A percentile compares a stretch with the other conserved stretches of the same genome.
phyloP scores from a whole-genome alignment of 2,888 invertebrate species.

The Spilosoma lubricipeda region DNA sequence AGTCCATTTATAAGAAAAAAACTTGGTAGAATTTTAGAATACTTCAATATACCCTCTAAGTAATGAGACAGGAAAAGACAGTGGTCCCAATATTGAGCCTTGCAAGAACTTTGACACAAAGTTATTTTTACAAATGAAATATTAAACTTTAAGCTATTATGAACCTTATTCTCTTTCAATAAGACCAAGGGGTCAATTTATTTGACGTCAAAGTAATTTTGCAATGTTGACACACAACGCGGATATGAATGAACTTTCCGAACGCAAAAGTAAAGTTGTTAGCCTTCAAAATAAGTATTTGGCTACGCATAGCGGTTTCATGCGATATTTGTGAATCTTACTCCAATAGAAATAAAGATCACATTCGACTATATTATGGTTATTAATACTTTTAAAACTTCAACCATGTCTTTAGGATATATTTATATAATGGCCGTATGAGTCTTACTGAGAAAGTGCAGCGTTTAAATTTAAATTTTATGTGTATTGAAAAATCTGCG shows the following conservation, averaged over 20 bases:
- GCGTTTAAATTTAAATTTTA: slow-evolving; percentile 21
- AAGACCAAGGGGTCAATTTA: slow-evolving; percentile 37
- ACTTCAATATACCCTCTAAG: neutral
- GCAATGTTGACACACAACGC: slow-evolving; percentile 64
- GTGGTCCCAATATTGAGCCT: slow-evolving; percentile 58
- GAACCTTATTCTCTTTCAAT: slow-evolving; percentile 49
- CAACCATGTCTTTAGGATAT: slow-evolving; percentile 26
- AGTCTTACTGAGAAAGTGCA: slow-evolving; percentile 13
- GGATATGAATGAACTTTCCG: slow-evolving; percentile 77
- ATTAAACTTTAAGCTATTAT: slow-evolving; percentile 32
- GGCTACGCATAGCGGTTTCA: slow-evolving; percentile 49
- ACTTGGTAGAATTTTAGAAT: neutral
- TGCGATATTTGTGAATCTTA: slow-evolving; percentile 32
- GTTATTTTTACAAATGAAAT: slow-evolving; percentile 32
- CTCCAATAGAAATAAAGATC: slow-evolving; percentile 24
- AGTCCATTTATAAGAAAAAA: neutral
- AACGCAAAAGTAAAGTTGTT: slow-evolving; percentile 73
- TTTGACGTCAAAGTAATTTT: slow-evolving; percentile 42
- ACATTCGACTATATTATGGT: slow-evolving; percentile 17
- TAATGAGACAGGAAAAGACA: slow-evolving; percentile 56
- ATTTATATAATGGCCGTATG: slow-evolving; percentile 9
- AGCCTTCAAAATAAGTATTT: slow-evolving; percentile 71
- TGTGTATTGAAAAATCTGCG: slow-evolving; percentile 20
- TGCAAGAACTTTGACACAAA: slow-evolving; percentile 54
- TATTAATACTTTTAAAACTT: slow-evolving; percentile 27